Conservation (phyloP, 2,113 vertebrate genomes). For the Seriola quinqueradiata region DNA sequence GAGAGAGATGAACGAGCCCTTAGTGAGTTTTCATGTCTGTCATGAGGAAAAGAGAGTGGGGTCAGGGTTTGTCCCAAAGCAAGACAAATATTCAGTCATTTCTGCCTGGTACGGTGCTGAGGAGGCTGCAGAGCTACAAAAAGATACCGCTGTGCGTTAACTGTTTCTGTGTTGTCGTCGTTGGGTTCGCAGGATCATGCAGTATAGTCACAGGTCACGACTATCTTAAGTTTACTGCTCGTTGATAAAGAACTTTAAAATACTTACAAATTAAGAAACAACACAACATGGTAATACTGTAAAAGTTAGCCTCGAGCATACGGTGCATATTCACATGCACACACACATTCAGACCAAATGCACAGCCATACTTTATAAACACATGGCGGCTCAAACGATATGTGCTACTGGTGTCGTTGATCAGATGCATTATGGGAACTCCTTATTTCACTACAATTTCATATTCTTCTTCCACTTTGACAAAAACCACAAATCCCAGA, state of each 20-base stretch:
- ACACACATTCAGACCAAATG: slow-evolving; percentile 56
- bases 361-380: slow-evolving; percentile 66
- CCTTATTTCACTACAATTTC: slow-evolving; percentile 32
- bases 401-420: slow-evolving; percentile 75
- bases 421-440: slow-evolving; percentile 67
- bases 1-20: slow-evolving; percentile 81
- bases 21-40: slow-evolving; percentile 74
- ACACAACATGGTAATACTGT: slow-evolving; percentile 82
- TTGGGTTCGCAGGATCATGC: slow-evolving; percentile 73
- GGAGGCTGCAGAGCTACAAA: slow-evolving; percentile 66
- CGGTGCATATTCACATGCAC: slow-evolving; percentile 64
- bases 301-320: slow-evolving; percentile 73
- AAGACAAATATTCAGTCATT: slow-evolving; percentile 46
- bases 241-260: slow-evolving; percentile 61
- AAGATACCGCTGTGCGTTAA: slow-evolving; percentile 49
- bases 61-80: slow-evolving; percentile 38
- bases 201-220: slow-evolving; percentile 65
- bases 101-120: slow-evolving; percentile 51
- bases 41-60: slow-evolving; percentile 41
- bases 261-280: slow-evolving; percentile 78
- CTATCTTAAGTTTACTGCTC: slow-evolving; percentile 70
- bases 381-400: slow-evolving; percentile 69
- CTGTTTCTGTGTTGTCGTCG: slow-evolving; percentile 14
- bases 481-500: slow-evolving; percentile 27
- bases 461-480: background rate